phyloP scores from a whole-genome alignment of 2,888 invertebrate genomes.

The Hipparchia semele region DNA sequence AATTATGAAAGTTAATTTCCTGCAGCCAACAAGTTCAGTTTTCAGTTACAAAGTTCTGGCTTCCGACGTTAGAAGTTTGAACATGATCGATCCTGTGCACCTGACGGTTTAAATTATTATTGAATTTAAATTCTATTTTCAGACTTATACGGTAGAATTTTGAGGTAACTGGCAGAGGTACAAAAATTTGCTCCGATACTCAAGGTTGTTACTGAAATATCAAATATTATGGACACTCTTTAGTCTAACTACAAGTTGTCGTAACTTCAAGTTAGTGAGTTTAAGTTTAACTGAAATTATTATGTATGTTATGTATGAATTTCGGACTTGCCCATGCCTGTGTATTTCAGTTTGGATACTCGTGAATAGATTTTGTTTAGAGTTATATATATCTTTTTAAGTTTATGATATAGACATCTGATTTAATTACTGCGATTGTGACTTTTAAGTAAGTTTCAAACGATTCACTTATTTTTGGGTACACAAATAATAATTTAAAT shows the following conservation, averaged over 20 bases:
- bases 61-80: slow-evolving; percentile 35
- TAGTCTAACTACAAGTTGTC: neutral
- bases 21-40: slow-evolving; percentile 39
- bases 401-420: no score
- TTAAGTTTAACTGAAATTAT: neutral
- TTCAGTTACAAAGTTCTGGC: slow-evolving; percentile 32
- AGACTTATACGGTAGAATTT: neutral
- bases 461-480: no score
- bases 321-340: no score
- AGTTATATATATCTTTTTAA: no score
- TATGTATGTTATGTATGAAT: no score
- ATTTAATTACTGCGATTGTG: no score
- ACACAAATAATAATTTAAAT: neutral
- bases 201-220: neutral
- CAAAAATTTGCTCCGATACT: neutral
- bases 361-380: no score
- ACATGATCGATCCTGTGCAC: slow-evolving; percentile 37
- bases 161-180: neutral
- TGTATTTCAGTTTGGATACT: no score
- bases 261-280: neutral
- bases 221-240: neutral
- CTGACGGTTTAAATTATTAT: slow-evolving; percentile 15
- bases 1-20: slow-evolving; percentile 39
- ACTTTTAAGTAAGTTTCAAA: no score
- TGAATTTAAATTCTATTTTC: slow-evolving; percentile 7